Evolutionary conservation across 1,140 invertebrate species (phyloP).

Genomic region (Propsilocerus akamusi): DNA sequence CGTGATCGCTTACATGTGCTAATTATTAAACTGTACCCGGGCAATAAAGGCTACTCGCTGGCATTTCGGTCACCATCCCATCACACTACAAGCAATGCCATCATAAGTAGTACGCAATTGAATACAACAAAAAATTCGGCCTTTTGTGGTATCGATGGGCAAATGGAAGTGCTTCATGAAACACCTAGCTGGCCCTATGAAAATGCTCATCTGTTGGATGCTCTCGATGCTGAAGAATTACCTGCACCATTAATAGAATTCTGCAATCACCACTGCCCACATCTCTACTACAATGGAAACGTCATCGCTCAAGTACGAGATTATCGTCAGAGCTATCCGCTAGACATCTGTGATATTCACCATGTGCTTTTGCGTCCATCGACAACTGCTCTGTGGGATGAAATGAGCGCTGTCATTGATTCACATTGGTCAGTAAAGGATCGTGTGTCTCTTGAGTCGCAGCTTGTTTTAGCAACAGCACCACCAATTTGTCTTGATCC

Average conservation of each 20-base stretch:
- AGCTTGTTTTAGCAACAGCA: conserved; percentile 61
- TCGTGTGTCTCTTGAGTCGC: conserved; percentile 56
- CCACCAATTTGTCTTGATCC: conserved; percentile 76
- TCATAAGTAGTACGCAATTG: conserved; percentile 19
- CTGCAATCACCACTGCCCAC: conserved; percentile 55
- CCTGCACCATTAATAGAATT: conserved; percentile 64
- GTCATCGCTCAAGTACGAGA: conserved; percentile 82
- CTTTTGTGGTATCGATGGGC: conserved; percentile 5
- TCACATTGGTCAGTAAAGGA: conserved; percentile 61
- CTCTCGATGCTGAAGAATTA: conserved; percentile 69
- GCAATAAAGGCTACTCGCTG: conserved; percentile 79
- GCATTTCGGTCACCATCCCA: conserved; percentile 42
- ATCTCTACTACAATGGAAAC: conserved; percentile 80
- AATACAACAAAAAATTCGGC: conserved; percentile 1
- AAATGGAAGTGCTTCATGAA: conserved; percentile 17
- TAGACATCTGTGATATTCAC: conserved; percentile 49
- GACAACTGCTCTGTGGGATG: conserved; percentile 25
- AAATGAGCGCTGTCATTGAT: conserved; percentile 47
- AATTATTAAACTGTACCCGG: conserved; percentile 77
- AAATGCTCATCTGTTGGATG: conserved; percentile 53
- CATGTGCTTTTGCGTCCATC: conserved; percentile 79
- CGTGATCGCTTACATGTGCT: conserved; percentile 72
- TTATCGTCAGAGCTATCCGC: conserved; percentile 56
- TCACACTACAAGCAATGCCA: conserved; percentile 21
- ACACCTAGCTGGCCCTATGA: conserved; percentile 58